These are phyloP conservation scores for Xestia c-nigrum DNA, from an alignment of 2,888 invertebrate species.

Conservation along the genomic window DNA sequence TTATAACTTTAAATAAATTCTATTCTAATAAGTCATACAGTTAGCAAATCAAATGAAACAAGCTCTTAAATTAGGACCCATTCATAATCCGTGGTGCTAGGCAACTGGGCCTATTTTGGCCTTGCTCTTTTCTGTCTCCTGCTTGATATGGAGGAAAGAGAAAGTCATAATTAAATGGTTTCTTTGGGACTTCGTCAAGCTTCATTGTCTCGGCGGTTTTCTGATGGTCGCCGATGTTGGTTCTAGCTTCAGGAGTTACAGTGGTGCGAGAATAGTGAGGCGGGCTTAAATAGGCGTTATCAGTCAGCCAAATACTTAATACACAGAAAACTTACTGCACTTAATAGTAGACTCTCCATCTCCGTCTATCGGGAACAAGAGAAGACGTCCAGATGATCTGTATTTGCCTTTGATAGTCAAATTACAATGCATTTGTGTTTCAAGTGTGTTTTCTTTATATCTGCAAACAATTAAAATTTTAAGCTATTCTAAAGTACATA, in stretches of 20 bases:
- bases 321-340: conserved; percentile 74
- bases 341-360: conserved; percentile 77
- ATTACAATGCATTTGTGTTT: conserved; percentile 78
- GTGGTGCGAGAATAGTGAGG: not conserved
- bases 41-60: not conserved
- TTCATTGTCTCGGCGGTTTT: not conserved
- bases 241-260: not conserved
- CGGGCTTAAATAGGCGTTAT: not conserved
- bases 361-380: conserved; percentile 79
- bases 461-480: conserved; percentile 64
- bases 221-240: not conserved
- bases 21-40: not conserved
- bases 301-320: not conserved
- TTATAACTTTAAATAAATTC: not conserved
- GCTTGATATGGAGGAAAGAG: no score
- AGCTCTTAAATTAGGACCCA: not conserved
- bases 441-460: conserved; percentile 68
- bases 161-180: not conserved
- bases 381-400: conserved; percentile 75
- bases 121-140: no score
- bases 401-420: conserved; percentile 79
- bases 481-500: conserved; percentile 14
- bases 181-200: not conserved
- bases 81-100: not conserved
- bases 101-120: not conserved